A percentile compares a stretch with the other conserved stretches of the same genome.
These are phyloP conservation scores for Leptopilina myrica DNA, from an alignment of 2,888 invertebrate species.

Conservation along the genomic window DNA sequence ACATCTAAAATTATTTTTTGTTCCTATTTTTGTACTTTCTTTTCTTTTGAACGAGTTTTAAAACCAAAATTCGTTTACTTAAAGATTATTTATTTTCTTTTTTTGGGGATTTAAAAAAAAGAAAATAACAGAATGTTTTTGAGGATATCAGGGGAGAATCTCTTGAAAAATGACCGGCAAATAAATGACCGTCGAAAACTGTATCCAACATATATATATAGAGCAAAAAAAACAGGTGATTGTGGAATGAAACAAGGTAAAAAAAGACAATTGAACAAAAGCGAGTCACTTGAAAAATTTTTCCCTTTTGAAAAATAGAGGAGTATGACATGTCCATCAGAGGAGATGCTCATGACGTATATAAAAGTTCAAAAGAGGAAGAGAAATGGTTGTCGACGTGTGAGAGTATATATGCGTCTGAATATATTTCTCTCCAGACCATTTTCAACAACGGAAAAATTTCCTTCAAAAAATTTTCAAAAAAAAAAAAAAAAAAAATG, in stretches of 20 bases:
- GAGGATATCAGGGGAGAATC: too few species aligned
- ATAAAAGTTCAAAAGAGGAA: slow-evolving; percentile 22
- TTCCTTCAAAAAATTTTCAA: not conserved
- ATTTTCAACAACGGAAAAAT: not conserved
- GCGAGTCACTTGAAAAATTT: slow-evolving; percentile 23
- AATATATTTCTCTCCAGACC: not conserved
- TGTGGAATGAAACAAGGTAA: not conserved
- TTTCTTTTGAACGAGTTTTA: not conserved
- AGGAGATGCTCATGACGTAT: slow-evolving; percentile 9
- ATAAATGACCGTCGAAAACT: slow-evolving; percentile 14
- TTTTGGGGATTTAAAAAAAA: too few species aligned
- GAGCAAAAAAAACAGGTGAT: too few species aligned
- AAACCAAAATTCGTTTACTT: not conserved
- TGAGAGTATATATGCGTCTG: not conserved
- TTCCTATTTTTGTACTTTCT: too few species aligned
- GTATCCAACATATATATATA: too few species aligned
- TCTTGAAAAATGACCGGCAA: not conserved
- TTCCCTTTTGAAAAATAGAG: not conserved
- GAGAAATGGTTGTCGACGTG: slow-evolving; percentile 2
- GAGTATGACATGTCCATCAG: slow-evolving; percentile 30
- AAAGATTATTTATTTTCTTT: too few species aligned
- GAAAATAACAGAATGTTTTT: too few species aligned
- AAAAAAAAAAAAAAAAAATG: too few species aligned
- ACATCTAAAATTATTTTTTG: too few species aligned
- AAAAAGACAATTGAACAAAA: slow-evolving; percentile 12